Conservation (phyloP, 1,140 invertebrate genomes). For the Campodea augens region DNA sequence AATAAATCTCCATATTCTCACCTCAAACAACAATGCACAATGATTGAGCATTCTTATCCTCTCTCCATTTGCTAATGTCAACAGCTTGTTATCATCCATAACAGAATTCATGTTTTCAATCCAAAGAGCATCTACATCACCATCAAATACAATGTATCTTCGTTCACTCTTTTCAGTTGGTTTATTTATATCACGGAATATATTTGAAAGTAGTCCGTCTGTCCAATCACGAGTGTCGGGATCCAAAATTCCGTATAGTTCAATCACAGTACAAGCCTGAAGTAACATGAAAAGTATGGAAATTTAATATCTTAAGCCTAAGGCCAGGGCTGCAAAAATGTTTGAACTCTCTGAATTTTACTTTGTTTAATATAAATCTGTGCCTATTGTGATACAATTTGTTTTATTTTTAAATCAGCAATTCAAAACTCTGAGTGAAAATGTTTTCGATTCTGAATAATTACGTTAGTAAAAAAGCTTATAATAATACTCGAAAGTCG, state of each 20-base stretch:
- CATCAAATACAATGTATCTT: conserved; percentile 74
- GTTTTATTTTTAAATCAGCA: no score
- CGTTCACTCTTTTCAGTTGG: conserved; percentile 42
- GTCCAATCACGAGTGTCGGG: conserved; percentile 74
- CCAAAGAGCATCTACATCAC: conserved; percentile 82
- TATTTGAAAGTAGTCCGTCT: conserved; percentile 72
- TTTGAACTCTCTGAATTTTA: no score
- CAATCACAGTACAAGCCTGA: conserved; percentile 68
- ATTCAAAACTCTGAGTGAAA: no score
- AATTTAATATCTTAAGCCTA: no score
- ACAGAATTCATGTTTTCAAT: conserved; percentile 93
- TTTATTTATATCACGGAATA: conserved; percentile 77
- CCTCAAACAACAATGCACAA: conserved; percentile 74
- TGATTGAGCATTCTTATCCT: conserved; percentile 60
- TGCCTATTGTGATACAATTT: no score
- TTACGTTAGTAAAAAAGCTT: no score
- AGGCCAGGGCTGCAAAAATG: no score
- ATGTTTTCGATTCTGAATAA: no score
- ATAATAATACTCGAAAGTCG: no score
- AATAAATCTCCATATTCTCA: no score
- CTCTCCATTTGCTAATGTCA: conserved; percentile 79
- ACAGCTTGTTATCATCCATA: conserved; percentile 80
- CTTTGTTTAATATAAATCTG: no score
- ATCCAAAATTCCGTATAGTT: conserved; percentile 76
- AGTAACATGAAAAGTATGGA: no score